Conservation (phyloP, 2,888 invertebrate genomes). For the Aquatica leii region DNA sequence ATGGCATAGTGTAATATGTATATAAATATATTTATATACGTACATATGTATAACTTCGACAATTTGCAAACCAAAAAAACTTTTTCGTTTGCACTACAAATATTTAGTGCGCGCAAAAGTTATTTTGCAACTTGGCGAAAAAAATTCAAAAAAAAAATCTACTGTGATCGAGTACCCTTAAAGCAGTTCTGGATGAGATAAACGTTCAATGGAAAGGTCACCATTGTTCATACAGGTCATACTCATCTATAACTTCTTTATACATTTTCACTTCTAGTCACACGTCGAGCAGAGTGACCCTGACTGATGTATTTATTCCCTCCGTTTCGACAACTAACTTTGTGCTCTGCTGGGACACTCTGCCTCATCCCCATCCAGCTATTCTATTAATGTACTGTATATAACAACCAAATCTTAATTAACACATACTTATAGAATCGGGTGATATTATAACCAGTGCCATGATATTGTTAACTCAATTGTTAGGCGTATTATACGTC, state of each 20-base stretch:
- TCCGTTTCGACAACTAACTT: slow-evolving; percentile 55
- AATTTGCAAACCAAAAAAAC: slow-evolving; percentile 12
- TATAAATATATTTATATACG: slow-evolving; percentile 53
- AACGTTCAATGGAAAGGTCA: slow-evolving; percentile 50
- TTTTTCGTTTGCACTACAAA: slow-evolving; percentile 6
- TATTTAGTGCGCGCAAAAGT: neutral
- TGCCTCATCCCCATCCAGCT: slow-evolving; percentile 45
- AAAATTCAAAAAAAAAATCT: slow-evolving; percentile 44
- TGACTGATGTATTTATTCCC: slow-evolving; percentile 59
- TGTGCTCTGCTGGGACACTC: slow-evolving; percentile 55
- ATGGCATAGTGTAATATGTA: slow-evolving; percentile 49
- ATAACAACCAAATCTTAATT: slow-evolving; percentile 57
- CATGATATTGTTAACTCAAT: slow-evolving; percentile 63
- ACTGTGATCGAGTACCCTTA: slow-evolving; percentile 59
- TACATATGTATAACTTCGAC: slow-evolving; percentile 42
- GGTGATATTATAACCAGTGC: slow-evolving; percentile 64
- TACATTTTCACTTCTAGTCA: slow-evolving; percentile 54
- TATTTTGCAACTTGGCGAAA: slow-evolving; percentile 26
- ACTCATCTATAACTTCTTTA: slow-evolving; percentile 53
- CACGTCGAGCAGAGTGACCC: slow-evolving; percentile 56
- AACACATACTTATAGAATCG: slow-evolving; percentile 62
- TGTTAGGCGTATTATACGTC: slow-evolving; percentile 60
- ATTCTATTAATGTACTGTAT: slow-evolving; percentile 43
- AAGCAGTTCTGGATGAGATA: slow-evolving; percentile 52
- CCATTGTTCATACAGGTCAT: slow-evolving; percentile 52